Evolutionary conservation across 2,797 vertebrate genomes (phyloP).

Genomic region (Aeoliscus strigatus): DNA sequence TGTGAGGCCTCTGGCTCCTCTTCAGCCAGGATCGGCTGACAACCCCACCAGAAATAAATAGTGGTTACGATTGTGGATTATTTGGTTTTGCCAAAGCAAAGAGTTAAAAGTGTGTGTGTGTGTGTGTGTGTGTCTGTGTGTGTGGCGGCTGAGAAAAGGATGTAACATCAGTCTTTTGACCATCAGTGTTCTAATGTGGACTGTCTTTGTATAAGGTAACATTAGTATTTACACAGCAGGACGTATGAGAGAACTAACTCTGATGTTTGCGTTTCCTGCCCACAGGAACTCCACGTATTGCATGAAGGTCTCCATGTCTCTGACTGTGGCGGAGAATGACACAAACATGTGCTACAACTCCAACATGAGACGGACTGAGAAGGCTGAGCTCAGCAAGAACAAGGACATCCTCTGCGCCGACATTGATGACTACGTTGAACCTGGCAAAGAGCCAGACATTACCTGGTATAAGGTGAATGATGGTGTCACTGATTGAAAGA

Average conservation of each 20-base stretch:
- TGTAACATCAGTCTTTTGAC: too few relatives aligned
- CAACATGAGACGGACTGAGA: constrained; percentile 93
- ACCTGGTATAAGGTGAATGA: constrained; percentile 91
- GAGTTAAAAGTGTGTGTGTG: too few relatives aligned
- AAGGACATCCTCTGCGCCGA: constrained; percentile 94
- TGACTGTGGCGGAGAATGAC: constrained; percentile 96
- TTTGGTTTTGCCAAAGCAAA: too few relatives aligned
- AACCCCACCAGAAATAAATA: constrained; percentile 51
- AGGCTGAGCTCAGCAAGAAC: constrained; percentile 96
- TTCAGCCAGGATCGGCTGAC: too few relatives aligned
- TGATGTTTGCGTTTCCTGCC: constrained; percentile 26
- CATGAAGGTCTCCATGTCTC: constrained; percentile 99
- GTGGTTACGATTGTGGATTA: constrained; percentile 48
- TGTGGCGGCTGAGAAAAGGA: too few relatives aligned
- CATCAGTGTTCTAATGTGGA: too few relatives aligned
- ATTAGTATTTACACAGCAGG: neutral
- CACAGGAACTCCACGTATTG: constrained; percentile 97
- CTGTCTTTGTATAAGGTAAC: neutral
- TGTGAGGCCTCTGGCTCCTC: constrained; percentile 31
- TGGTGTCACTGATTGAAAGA: neutral
- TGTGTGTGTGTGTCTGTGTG: too few relatives aligned
- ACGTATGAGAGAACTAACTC: too few relatives aligned
- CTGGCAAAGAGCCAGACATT: constrained; percentile 88
- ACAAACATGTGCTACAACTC: constrained; percentile 96
- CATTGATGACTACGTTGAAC: constrained; percentile 90